phyloP scores from a whole-genome alignment of 2,113 vertebrate species.

The Theristicus caerulescens region DNA sequence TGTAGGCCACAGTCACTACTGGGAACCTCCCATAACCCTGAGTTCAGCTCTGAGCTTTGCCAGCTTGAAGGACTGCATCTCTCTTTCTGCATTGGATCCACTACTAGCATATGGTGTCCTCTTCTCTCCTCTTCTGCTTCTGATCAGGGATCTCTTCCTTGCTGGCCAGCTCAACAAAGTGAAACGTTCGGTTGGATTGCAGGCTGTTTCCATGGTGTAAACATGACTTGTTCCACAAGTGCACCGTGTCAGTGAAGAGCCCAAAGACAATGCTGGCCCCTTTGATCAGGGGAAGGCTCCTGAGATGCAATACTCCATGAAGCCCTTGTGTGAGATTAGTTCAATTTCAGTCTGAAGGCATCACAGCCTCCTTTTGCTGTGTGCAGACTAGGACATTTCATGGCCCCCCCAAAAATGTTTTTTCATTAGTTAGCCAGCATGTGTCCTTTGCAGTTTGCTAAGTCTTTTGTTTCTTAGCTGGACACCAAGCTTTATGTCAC shows the following conservation, averaged over 20 bases:
- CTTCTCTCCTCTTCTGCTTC: neutral
- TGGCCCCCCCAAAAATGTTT: neutral
- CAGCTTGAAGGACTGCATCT: neutral
- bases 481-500: neutral
- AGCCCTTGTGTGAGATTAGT: neutral
- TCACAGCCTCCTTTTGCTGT: neutral
- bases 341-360: neutral
- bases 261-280: accelerated
- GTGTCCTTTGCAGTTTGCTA: neutral
- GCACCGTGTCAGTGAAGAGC: accelerated
- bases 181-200: neutral
- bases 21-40: neutral
- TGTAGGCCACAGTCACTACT: neutral
- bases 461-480: neutral
- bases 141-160: neutral
- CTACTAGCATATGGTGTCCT: neutral
- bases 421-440: neutral
- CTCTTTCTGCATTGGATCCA: neutral
- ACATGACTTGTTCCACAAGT: neutral
- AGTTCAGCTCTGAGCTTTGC: neutral
- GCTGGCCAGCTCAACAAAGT: neutral
- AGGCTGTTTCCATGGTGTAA: neutral
- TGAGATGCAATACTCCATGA: accelerated
- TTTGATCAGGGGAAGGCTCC: neutral
- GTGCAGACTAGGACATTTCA: neutral